Evolutionary conservation across 2,888 invertebrate genomes (phyloP), one percentile per base, ranked within the genome.

Genomic region (Spisula subtruncata): DNA sequence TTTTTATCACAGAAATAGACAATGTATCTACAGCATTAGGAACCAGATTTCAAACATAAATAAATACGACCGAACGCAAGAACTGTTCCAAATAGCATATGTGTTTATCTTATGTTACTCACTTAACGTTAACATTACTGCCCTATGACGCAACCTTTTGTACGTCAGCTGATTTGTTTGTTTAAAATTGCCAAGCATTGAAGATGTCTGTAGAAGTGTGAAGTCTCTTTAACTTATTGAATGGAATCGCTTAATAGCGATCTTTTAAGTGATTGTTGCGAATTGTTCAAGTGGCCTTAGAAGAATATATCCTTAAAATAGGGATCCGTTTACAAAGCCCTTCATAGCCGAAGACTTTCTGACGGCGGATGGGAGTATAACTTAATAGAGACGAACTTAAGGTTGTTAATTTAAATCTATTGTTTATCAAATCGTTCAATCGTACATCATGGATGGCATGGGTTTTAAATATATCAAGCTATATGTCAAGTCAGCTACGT

Each of bases 1-100:
- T 41, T 41, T n/a, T 66, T 66, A 25, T 66, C 60, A 66, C 60
- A 66, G 60, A 66, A 66, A 66, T 66, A 66, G 25, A 66, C 60
- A 66, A 66, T 66, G 60, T 66, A 66, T 66, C 60, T 66, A 12
- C n/a, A 10, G 25, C 0, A n/a, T 66, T 66, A 25, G 25, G 60
- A 66, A 66, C 60, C 60, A 66, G 60, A 66, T 66, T 66, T 66
- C 60, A 12, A 66, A 66, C 25, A 25, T 66, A 66, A 66, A 66
- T 66, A 66, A 66, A 66, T 66, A 66, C 60, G 25, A 66, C 25
- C 25, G 25, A 66, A 25, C 60, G 25, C 60, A 25, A 66, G 60
- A 66, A 25, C n/a, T 66, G 60, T 66, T 66, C 60, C 60, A 66
- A 66, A 66, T 66, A n/a, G 12, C 60, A 25, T 25, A 66, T 25